Evolutionary conservation across 2,797 vertebrate species (phyloP).

Genomic region (Diplodus sargus): DNA sequence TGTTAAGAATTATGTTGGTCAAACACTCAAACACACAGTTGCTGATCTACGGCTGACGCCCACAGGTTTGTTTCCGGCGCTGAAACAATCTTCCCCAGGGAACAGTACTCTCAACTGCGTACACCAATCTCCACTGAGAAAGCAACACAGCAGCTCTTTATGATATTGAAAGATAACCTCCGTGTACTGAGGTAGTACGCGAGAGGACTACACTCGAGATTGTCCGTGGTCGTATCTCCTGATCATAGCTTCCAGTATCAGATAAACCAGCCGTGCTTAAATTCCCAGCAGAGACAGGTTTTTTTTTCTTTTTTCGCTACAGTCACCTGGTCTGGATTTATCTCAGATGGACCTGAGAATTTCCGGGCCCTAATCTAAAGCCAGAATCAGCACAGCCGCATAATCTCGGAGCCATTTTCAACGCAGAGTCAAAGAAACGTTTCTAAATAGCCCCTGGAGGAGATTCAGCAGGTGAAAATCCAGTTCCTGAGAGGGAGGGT

Average conservation of each 20-base stretch:
- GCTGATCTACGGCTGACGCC: slow-evolving; percentile 17
- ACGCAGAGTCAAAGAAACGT: slow-evolving; percentile 36
- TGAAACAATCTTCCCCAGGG: slow-evolving; percentile 22
- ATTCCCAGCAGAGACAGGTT: slow-evolving; percentile 54
- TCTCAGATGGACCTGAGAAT: slow-evolving; percentile 61
- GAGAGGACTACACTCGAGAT: slow-evolving; percentile 58
- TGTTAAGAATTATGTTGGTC: slow-evolving; percentile 20
- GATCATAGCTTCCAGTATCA: slow-evolving; percentile 72
- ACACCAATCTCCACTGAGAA: slow-evolving; percentile 12
- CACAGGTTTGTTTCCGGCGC: slow-evolving; percentile 11
- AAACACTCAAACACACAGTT: slow-evolving; percentile 5
- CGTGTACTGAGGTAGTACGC: slow-evolving; percentile 42
- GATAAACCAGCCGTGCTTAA: slow-evolving; percentile 65
- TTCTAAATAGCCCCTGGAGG: slow-evolving; percentile 34
- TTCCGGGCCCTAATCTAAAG: slow-evolving; percentile 63
- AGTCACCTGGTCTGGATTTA: slow-evolving; percentile 65
- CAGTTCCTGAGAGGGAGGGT: slow-evolving; percentile 30
- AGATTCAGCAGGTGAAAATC: slow-evolving; percentile 55
- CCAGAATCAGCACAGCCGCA: slow-evolving; percentile 54
- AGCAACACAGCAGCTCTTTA: slow-evolving; percentile 41
- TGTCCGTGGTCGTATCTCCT: slow-evolving; percentile 53
- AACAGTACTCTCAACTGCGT: slow-evolving; percentile 9
- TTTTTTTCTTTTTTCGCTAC: slow-evolving; percentile 43
- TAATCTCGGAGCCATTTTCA: slow-evolving; percentile 56
- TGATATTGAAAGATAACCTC: slow-evolving; percentile 70